Conservation (phyloP, 2,113 vertebrate genomes). For the Microcebus tavaratra region DNA sequence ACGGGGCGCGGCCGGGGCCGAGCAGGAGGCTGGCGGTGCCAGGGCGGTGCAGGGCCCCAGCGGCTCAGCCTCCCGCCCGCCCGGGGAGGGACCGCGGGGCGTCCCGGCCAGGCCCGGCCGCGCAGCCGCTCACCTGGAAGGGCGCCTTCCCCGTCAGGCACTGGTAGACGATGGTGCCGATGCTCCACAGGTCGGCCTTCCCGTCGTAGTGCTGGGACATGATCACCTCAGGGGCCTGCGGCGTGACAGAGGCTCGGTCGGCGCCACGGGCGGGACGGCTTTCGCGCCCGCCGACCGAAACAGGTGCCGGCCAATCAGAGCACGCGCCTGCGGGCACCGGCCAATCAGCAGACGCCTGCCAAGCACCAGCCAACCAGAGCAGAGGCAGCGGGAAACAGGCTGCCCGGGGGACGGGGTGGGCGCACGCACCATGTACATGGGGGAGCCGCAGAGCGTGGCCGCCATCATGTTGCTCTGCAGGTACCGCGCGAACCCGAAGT, state of each 20-base stretch:
- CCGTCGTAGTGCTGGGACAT: slow-evolving; percentile 98
- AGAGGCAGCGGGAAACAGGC: not conserved
- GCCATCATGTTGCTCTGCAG: slow-evolving; percentile 98
- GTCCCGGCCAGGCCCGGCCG: no score
- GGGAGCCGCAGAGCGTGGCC: slow-evolving; percentile 95
- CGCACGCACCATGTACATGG: slow-evolving; percentile 97
- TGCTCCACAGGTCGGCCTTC: slow-evolving; percentile 98
- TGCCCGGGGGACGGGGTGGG: no score
- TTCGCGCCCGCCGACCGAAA: rapidly evolving
- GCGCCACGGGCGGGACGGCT: rapidly evolving
- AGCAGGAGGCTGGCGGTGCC: no score
- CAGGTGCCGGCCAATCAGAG: not conserved
- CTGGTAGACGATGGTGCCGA: slow-evolving; percentile 97
- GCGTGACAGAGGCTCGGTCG: not conserved
- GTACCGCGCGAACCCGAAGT: slow-evolving; percentile 97
- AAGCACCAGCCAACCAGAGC: not conserved
- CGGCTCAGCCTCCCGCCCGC: no score
- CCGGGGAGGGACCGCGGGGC: no score
- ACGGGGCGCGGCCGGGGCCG: no score
- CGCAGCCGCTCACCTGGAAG: slow-evolving; percentile 86
- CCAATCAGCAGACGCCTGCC: not conserved
- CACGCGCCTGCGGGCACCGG: not conserved
- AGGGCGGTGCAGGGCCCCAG: no score
- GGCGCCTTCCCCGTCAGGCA: slow-evolving; percentile 97
- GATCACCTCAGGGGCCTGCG: slow-evolving; percentile 97